Base-by-base conservation (phyloP, 2,797 vertebrate genomes). In the Myotis vivesi region DNA sequence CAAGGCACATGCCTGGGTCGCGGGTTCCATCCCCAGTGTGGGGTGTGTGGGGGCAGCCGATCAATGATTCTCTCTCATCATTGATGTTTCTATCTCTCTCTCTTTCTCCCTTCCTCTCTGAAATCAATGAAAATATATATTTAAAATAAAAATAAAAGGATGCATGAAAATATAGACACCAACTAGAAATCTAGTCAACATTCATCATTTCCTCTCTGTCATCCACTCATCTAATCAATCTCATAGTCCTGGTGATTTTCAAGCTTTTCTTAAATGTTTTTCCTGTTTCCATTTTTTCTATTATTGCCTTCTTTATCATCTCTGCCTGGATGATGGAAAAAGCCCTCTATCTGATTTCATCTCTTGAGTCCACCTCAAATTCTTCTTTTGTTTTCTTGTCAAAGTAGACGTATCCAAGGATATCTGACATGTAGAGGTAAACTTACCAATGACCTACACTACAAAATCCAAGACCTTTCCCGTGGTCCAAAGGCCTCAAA, bases 221-320 rank as follows among this genome's bases (percentile, higher is more conserved):
- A 7, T 62, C 46, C 16, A 62, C 38, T 55, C 51, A 76, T 25
- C 17, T 69, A 59, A 36, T 76, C 79, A 57, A 0, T 75, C 44
- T 86, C 57, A 90, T 22, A 33, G 3, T 44, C 33, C n/a, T 68
- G 28, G 73, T 85, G 90, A 81, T 92, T 94, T 87, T 80, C 51
- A 84, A 51, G 44, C 11, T 4, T 75, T 41, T 92, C 69, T 89
- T 30, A 80, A 83, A 64, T 77, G 17, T 82, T 89, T 76, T 89
- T 66, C 38, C 51, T 86, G 13, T 46, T 87, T 87, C 36, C 33
- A 10, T 46, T 92, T 25, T 84, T 93, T 93, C 79, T 69, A 2
- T 25, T 51, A 12, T 57, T 59, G 28, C 5, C 41, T 93, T 77
- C 41, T 8, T 69, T 85, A 62, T 57, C 57, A 19, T 55, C 55